These are phyloP conservation scores for Cynaeus angustus DNA, from an alignment of 2,888 invertebrate genomes.

Conservation along the genomic window DNA sequence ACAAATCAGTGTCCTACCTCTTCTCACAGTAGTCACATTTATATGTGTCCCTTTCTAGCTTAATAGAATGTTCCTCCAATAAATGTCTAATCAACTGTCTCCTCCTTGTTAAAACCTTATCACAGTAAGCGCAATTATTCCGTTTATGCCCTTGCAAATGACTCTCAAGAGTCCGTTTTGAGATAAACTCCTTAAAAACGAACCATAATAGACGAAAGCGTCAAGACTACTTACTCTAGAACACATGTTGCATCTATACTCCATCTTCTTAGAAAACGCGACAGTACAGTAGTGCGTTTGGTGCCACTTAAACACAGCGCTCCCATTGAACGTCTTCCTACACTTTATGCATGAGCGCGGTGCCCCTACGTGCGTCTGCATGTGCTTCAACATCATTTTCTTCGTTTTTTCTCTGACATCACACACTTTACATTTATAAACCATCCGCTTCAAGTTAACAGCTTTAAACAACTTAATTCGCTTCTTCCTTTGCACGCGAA, in stretches of 20 bases:
- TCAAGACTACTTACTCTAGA: conserved; percentile 50
- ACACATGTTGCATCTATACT: conserved; percentile 54
- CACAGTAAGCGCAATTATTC: conserved; percentile 67
- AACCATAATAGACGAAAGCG: no score
- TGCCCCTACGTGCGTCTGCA: conserved; percentile 56
- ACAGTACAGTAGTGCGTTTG: conserved; percentile 48
- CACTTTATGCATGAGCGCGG: conserved; percentile 56
- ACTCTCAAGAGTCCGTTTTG: conserved; percentile 65
- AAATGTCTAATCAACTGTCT: conserved; percentile 66
- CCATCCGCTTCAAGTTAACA: conserved; percentile 11
- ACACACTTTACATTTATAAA: conserved; percentile 54
- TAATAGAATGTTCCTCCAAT: conserved; percentile 61
- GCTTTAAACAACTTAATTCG: neutral
- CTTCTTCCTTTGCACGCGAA: neutral
- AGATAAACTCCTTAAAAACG: conserved; percentile 61
- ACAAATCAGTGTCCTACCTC: no score
- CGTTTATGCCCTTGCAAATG: conserved; percentile 67
- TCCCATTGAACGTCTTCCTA: conserved; percentile 54
- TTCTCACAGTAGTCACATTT: conserved; percentile 58
- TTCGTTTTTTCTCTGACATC: conserved; percentile 50
- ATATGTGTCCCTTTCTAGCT: conserved; percentile 54
- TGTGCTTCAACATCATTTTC: conserved; percentile 55
- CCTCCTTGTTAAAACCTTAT: conserved; percentile 64
- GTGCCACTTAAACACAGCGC: conserved; percentile 55
- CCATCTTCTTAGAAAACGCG: conserved; percentile 28